A percentile compares a stretch with the other conserved stretches of the same genome.
phyloP scores from a whole-genome alignment of 2,888 invertebrate genomes.

The Platycnemis pennipes region DNA sequence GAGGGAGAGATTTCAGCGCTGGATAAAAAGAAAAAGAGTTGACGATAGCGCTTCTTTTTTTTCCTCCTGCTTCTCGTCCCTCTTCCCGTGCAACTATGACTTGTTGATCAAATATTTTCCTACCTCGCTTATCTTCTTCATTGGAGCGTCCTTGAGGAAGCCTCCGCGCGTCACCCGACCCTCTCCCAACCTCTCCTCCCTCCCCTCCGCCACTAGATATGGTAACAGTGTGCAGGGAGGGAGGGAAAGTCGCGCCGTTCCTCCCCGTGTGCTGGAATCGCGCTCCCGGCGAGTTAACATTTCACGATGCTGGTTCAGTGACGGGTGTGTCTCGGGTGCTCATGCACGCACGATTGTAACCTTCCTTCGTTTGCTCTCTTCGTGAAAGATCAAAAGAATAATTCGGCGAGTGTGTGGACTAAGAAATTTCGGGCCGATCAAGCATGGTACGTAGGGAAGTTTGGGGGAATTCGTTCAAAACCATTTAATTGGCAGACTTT shows the following conservation, averaged over 20 bases:
- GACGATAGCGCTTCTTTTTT: background rate
- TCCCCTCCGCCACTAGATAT: background rate
- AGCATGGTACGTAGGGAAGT: too few species aligned
- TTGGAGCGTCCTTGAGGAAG: conserved; percentile 38
- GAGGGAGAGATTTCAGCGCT: background rate
- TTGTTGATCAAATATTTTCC: conserved; percentile 63
- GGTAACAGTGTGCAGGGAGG: background rate
- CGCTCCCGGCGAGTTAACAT: too few species aligned
- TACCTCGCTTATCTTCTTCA: background rate
- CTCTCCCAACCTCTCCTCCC: background rate
- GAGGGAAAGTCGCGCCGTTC: background rate
- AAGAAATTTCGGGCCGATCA: too few species aligned
- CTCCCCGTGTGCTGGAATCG: too few species aligned
- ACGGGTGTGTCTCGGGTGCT: too few species aligned
- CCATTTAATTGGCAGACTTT: too few species aligned
- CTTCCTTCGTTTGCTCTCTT: too few species aligned
- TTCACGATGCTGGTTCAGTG: too few species aligned
- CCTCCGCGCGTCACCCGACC: background rate
- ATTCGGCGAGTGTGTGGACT: too few species aligned
- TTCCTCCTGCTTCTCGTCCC: background rate
- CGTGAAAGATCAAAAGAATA: too few species aligned
- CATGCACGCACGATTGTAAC: too few species aligned
- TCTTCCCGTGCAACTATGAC: background rate
- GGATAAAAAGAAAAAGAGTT: background rate
- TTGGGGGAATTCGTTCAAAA: too few species aligned